Evolutionary conservation across 2,113 vertebrate genomes (phyloP), one percentile per base, ranked within the genome.

Genomic region (Murina feae): DNA sequence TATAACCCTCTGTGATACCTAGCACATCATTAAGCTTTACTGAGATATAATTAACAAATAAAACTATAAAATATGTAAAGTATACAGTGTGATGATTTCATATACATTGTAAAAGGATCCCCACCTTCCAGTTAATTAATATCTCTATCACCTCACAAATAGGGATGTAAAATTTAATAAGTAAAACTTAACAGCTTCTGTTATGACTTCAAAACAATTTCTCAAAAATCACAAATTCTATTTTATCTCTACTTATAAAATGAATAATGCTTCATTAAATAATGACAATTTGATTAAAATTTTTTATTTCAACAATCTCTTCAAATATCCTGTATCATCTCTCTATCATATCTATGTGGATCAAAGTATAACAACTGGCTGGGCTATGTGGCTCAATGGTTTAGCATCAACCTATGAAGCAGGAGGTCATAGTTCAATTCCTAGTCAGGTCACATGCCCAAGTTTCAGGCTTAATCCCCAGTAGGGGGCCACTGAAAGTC

Each of bases 221-320:
- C 39, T 94, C 30, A 69, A 44, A 28, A 60, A 68, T 55, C 53
- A 83, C 9, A 79, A 79, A 94, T 83, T 90, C 39, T 79, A 89
- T 75, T 88, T 93, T 71, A 88, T 81, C 18, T 94, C 65, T 60
- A 90, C 21, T 76, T 95, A 35, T 55, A 91, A 91, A 86, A 42
- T 28, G 18, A 96, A 84, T 91, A 94, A 58, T 25, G 5, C 14
- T 76, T 32, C 49, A 83, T 44, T 85, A 95, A 93, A 60, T 58
- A 58, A 58, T 74, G 37, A 95, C 16, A 66, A 91, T 79, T 85
- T 68, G 14, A 69, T 93, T 74, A 75, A 94, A 86, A 74, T 37
- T 39, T 20, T 75, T n/a, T 20, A 83, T 84, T 66, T 95, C 39
- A 96, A 79, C 23, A 94, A 79, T 86, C 47, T 68, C 49, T 78